Percentiles rank a stretch among this genome's conserved stretches.
Evolutionary conservation across 1,140 invertebrate genomes (phyloP).

Genomic region (Bactericera cockerelli): DNA sequence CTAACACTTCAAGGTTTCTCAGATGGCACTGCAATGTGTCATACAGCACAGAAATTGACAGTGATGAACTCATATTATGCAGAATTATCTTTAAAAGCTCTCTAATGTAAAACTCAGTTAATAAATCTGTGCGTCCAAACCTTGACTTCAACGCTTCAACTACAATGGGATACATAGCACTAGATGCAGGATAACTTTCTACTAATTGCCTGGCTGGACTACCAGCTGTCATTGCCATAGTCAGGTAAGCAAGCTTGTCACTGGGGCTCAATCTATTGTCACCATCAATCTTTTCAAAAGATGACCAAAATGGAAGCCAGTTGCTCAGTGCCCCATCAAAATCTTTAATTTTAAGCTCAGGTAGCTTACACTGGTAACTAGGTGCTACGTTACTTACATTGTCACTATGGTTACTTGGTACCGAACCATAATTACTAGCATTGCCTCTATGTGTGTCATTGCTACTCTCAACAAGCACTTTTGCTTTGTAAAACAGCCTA

Average conservation of each 20-base stretch:
- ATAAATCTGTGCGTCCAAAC: background rate
- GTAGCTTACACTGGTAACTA: background rate
- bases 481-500: background rate
- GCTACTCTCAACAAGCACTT: background rate
- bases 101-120: conserved; percentile 6
- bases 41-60: background rate
- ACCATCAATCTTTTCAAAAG: background rate
- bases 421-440: background rate
- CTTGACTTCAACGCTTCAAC: background rate
- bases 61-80: background rate
- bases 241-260: background rate
- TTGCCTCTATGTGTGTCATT: background rate
- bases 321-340: background rate
- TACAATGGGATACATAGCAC: background rate
- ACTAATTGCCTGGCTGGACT: background rate
- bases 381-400: background rate
- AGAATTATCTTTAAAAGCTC: background rate
- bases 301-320: too few relatives aligned
- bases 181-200: background rate
- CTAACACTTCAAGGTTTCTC: background rate
- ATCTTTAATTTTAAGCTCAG: too few relatives aligned
- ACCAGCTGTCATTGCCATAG: background rate
- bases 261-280: background rate
- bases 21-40: background rate
- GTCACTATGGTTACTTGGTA: background rate